phyloP scores from a whole-genome alignment of 2,888 invertebrate species.

The Drosophila putrida region DNA sequence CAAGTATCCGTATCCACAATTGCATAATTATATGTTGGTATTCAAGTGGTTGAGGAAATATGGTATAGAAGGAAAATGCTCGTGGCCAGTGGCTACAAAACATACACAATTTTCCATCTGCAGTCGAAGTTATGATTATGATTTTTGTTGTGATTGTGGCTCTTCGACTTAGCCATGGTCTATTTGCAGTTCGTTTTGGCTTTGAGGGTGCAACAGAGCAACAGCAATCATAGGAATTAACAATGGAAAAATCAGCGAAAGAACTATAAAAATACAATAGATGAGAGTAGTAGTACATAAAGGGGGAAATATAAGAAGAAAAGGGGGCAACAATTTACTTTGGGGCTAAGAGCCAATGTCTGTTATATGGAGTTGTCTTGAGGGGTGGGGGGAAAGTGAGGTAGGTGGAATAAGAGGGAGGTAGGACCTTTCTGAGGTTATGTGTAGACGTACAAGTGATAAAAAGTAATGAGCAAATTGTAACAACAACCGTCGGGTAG shows the following conservation, averaged over 20 bases:
- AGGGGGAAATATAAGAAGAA: slow-evolving; percentile 5
- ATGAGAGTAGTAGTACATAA: slow-evolving; percentile 11
- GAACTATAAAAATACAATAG: slow-evolving; percentile 66
- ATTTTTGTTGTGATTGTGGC: slow-evolving; percentile 18
- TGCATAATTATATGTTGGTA: slow-evolving; percentile 68
- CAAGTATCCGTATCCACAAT: slow-evolving; percentile 48
- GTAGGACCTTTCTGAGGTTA: slow-evolving; percentile 11
- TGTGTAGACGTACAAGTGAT: slow-evolving; percentile 64
- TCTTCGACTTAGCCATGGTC: slow-evolving; percentile 36
- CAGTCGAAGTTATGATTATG: slow-evolving; percentile 9
- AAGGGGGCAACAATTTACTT: slow-evolving; percentile 76
- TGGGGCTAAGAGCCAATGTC: slow-evolving; percentile 64
- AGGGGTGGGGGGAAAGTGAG: not conserved
- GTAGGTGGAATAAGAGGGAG: not conserved
- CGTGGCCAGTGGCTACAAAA: slow-evolving; percentile 53
- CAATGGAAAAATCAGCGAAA: slow-evolving; percentile 63
- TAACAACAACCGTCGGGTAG: slow-evolving; percentile 65
- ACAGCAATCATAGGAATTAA: slow-evolving; percentile 64
- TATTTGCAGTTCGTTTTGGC: slow-evolving; percentile 57
- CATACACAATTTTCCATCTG: slow-evolving; percentile 28
- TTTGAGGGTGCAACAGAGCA: slow-evolving; percentile 33
- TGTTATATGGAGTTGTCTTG: slow-evolving; percentile 25
- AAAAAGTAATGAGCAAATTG: slow-evolving; percentile 82
- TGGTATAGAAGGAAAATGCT: slow-evolving; percentile 32
- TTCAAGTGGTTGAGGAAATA: not conserved